Percentiles rank a stretch among this genome's conserved stretches.
Evolutionary conservation across 2,113 vertebrate genomes (phyloP).

Genomic region (Perca schrenkii): DNA sequence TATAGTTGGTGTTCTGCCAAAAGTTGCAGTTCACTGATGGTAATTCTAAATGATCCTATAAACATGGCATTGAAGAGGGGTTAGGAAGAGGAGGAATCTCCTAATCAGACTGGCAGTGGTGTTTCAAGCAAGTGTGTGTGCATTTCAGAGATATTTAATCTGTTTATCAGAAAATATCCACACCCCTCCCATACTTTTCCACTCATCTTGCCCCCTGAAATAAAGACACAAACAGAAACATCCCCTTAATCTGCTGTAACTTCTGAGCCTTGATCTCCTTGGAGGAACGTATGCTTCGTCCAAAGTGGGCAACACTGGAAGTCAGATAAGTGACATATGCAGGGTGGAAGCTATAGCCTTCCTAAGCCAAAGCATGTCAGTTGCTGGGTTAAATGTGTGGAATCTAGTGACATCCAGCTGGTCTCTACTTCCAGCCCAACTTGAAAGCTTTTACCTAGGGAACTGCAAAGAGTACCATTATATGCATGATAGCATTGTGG

Average conservation of each 20-base stretch:
- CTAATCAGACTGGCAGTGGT: background rate
- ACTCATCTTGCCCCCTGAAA: background rate
- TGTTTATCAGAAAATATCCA: constrained; percentile 2
- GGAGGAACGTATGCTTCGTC: background rate
- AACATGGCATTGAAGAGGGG: background rate
- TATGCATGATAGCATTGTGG: constrained; percentile 18
- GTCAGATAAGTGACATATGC: background rate
- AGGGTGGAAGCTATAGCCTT: background rate
- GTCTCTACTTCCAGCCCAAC: background rate
- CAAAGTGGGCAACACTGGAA: background rate
- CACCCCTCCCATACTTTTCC: background rate
- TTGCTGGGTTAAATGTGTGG: constrained; percentile 6
- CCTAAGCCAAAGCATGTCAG: background rate
- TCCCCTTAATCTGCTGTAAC: background rate
- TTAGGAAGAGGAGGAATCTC: background rate
- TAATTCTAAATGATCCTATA: constrained; percentile 15
- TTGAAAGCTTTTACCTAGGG: constrained; percentile 19
- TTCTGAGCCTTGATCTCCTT: background rate
- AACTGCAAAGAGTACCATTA: background rate
- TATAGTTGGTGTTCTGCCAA: constrained; percentile 15
- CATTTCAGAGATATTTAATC: background rate
- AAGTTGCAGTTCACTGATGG: background rate
- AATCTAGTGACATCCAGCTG: background rate
- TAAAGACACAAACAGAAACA: background rate
- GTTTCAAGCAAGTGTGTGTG: background rate